Evolutionary conservation across 2,797 vertebrate species (phyloP).

Genomic region (Emydoidea blandingii): DNA sequence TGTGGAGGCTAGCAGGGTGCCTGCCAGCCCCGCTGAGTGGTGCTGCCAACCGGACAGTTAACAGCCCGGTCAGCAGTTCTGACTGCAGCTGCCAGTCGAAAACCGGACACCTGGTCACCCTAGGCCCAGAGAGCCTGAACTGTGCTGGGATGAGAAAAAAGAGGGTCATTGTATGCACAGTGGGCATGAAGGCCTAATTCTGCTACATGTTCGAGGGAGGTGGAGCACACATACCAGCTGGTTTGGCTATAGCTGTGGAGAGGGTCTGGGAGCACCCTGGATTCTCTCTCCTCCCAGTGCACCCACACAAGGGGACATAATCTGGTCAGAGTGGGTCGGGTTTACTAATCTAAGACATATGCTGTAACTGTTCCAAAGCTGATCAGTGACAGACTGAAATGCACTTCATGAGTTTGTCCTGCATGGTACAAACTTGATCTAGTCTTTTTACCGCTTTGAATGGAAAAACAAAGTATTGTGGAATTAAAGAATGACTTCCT

Average conservation of each 20-base stretch:
- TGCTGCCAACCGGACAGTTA: no score
- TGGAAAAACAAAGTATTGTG: background rate
- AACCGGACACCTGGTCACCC: no score
- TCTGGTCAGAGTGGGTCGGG: background rate
- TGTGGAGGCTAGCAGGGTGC: no score
- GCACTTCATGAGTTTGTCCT: background rate
- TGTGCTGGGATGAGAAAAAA: background rate
- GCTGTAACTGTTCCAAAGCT: background rate
- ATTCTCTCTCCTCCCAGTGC: background rate
- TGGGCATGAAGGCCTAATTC: background rate
- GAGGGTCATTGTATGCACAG: background rate
- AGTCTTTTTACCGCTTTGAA: background rate
- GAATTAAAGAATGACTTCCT: background rate
- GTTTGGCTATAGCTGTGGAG: background rate
- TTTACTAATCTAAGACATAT: background rate
- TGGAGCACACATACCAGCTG: background rate
- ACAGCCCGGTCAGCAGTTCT: no score
- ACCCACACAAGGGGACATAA: background rate
- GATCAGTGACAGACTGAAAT: background rate
- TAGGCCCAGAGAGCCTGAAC: background rate
- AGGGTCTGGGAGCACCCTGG: background rate
- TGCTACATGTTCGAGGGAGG: background rate
- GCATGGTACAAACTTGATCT: background rate
- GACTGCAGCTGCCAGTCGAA: no score
- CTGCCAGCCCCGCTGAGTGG: no score